phyloP scores from a whole-genome alignment of 1,140 invertebrate genomes.

The Megalonaias nervosa region DNA sequence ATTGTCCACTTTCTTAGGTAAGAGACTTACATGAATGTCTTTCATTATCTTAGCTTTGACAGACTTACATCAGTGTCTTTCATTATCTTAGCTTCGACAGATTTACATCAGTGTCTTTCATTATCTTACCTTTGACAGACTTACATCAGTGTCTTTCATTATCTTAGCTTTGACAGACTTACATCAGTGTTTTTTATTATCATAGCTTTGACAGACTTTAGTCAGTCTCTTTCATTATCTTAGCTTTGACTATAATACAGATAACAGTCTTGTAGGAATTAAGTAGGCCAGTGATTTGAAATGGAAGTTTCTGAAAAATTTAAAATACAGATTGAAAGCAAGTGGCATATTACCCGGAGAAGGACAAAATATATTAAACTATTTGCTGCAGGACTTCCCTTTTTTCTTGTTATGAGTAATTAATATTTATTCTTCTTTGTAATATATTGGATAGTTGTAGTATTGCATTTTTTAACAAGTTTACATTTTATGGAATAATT shows the following conservation, averaged over 20 bases:
- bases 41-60: not conserved
- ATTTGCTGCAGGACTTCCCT: too few species aligned
- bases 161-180: too few species aligned
- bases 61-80: not conserved
- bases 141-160: too few species aligned
- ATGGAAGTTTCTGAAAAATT: not conserved
- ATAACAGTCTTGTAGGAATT: not conserved
- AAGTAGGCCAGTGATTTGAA: not conserved
- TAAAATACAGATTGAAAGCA: not conserved
- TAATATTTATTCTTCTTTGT: too few species aligned
- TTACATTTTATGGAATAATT: too few species aligned
- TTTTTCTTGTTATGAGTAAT: too few species aligned
- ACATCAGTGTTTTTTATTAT: not conserved
- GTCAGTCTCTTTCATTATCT: not conserved
- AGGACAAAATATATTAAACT: too few species aligned
- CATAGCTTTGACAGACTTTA: too few species aligned
- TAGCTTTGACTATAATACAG: not conserved
- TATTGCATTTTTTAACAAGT: too few species aligned
- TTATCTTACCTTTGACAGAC: too few species aligned
- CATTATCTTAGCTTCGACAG: not conserved
- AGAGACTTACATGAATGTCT: not conserved
- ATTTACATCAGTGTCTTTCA: too few species aligned
- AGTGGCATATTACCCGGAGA: not conserved
- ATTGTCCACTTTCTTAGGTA: constrained; percentile 80
- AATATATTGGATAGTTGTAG: too few species aligned